Evolutionary conservation across 2,888 invertebrate genomes (phyloP).

Genomic region (Argynnis bischoffii): DNA sequence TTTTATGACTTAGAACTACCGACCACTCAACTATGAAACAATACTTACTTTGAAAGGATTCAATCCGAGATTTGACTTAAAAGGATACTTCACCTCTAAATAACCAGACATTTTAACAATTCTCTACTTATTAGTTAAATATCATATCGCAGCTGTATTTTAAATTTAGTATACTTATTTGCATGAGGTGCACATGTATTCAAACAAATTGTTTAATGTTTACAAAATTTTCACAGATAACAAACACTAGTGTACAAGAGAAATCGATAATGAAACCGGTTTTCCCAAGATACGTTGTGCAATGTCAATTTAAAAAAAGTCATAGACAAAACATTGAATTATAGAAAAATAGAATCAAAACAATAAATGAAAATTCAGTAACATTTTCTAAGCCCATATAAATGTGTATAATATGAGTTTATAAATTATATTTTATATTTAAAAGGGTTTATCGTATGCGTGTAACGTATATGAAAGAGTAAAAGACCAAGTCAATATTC

Average conservation of each 20-base stretch:
- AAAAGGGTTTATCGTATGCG: too few relatives aligned
- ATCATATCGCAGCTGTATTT: conserved; percentile 35
- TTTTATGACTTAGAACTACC: conserved; percentile 18
- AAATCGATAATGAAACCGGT: conserved; percentile 37
- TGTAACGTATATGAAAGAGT: too few relatives aligned
- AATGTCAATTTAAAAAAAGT: conserved; percentile 2
- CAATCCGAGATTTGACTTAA: conserved; percentile 82
- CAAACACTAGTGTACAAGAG: conserved; percentile 27
- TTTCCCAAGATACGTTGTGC: conserved; percentile 22
- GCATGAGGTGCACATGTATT: conserved; percentile 44
- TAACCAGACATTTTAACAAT: conserved; percentile 77
- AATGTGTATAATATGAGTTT: too few relatives aligned
- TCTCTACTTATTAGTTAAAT: conserved; percentile 30
- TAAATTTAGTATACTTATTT: conserved; percentile 28
- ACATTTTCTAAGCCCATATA: too few relatives aligned
- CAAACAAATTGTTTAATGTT: conserved; percentile 48
- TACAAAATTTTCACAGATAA: conserved; percentile 46
- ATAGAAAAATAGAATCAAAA: too few relatives aligned
- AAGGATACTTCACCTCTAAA: conserved; percentile 85
- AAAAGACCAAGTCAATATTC: too few relatives aligned
- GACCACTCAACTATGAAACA: conserved; percentile 31
- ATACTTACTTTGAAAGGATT: conserved; percentile 84
- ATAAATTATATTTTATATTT: too few relatives aligned
- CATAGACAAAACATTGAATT: too few relatives aligned
- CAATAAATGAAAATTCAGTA: too few relatives aligned